Evolutionary conservation across 2,888 invertebrate species (phyloP), one percentile per base, ranked within the genome.

Genomic region (Eristalis pertinax): DNA sequence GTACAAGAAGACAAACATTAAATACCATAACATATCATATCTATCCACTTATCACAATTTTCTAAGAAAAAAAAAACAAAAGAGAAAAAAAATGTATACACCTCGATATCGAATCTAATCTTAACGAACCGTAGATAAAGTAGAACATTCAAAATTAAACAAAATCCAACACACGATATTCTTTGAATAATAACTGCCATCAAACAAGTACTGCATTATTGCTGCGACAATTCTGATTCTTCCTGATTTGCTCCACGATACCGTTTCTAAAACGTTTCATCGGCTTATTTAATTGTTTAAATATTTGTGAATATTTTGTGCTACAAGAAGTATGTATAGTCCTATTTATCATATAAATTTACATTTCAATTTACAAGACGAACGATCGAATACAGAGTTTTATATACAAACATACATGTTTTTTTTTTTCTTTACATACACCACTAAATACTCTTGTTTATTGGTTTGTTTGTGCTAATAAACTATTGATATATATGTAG

Each of bases 351-450:
- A 35, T 64, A 65, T 65, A 65, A 29, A 32, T 38, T 65, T 65
- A 65, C 64, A 65, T 26, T 70, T 70, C 43, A 68, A 70, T 75
- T 64, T 81, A 77, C 67, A 82, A 70, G 65, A 72, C 75, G 1
- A 82, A 65, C 64, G 38, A 15, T 26, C 62, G 7, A 26, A 24
- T 63, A 64, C 60, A 26, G 15, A 5, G 13, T 75, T 64, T 38
- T 84, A 84, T 80, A 70, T 84, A 80, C 84, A 76, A 67, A 72
- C 75, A 67, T 43, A 5, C n/a, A 43, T 7, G 32, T 10, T 32
- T 43, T 3, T 41, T 13, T 15, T 41, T 3, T n/a, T 19, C 7
- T 43, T 7, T n/a, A 50, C 50, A 50, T 19, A 50, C 19, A 50
- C n/a, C 19, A 8, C 50, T n/a, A 19, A 5, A n/a, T 50, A 7